These are phyloP conservation scores for Lysandra coridon DNA, from an alignment of 2,888 invertebrate species.

Conservation along the genomic window DNA sequence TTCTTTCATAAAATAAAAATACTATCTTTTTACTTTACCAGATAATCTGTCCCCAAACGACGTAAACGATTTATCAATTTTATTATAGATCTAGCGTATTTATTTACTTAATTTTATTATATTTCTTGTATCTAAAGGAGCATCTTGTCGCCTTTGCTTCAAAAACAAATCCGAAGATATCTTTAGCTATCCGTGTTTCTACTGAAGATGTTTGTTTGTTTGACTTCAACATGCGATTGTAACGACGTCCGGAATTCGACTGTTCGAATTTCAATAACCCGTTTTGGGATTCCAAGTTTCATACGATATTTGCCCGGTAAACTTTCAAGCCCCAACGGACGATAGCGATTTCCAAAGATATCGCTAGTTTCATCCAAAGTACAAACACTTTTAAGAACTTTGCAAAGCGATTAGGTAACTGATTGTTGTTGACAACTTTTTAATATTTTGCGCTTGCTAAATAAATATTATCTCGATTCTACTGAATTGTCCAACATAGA, in stretches of 20 bases:
- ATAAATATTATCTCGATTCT: background rate
- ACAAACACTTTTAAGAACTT: background rate
- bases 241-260: background rate
- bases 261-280: constrained; percentile 1
- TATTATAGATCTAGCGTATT: too few relatives aligned
- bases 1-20: too few relatives aligned
- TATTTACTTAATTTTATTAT: too few relatives aligned
- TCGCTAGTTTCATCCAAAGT: background rate
- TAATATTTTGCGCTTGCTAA: background rate
- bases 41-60: too few relatives aligned
- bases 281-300: background rate
- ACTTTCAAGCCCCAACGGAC: background rate
- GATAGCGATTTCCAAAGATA: background rate
- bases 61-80: too few relatives aligned
- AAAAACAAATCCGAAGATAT: too few relatives aligned
- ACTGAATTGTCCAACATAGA: too few relatives aligned
- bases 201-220: background rate
- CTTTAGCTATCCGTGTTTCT: too few relatives aligned
- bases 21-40: too few relatives aligned
- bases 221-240: background rate
- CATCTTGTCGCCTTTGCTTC: too few relatives aligned
- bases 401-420: background rate
- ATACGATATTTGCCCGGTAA: constrained; percentile 1
- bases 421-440: background rate
- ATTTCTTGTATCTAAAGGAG: too few relatives aligned